phyloP scores from a whole-genome alignment of 2,888 invertebrate genomes.

The Pandemis corylana region DNA sequence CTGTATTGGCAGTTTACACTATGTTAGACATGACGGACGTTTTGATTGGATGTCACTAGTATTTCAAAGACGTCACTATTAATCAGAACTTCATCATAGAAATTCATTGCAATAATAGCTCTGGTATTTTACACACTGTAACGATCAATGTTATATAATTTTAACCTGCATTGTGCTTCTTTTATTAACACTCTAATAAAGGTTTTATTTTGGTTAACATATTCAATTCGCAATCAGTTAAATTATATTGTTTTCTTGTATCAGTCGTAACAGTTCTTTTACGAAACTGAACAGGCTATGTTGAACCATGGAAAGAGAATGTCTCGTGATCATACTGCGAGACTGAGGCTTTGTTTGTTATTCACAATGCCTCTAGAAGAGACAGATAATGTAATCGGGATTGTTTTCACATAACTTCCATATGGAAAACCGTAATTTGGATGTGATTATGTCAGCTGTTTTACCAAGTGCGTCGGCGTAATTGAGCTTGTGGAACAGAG shows the following conservation, averaged over 20 bases:
- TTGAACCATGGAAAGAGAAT: conserved; percentile 68
- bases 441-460: conserved; percentile 77
- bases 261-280: conserved; percentile 46
- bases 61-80: background rate
- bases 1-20: background rate
- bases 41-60: background rate
- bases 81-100: background rate
- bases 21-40: background rate
- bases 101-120: background rate
- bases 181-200: background rate
- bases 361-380: conserved; percentile 67
- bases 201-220: conserved; percentile 22
- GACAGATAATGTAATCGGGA: conserved; percentile 67
- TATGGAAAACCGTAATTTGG: conserved; percentile 70
- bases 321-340: conserved; percentile 67
- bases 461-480: conserved; percentile 70
- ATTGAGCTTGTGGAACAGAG: conserved; percentile 60
- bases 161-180: background rate
- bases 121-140: background rate
- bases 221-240: conserved; percentile 15
- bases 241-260: conserved; percentile 20
- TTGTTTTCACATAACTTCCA: conserved; percentile 67
- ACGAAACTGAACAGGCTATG: conserved; percentile 61
- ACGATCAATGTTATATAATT: background rate
- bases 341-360: conserved; percentile 73